Percentiles rank a stretch among this genome's conserved stretches.
Evolutionary conservation across 2,113 vertebrate species (phyloP).

Genomic region (Sporophila hypoxantha): DNA sequence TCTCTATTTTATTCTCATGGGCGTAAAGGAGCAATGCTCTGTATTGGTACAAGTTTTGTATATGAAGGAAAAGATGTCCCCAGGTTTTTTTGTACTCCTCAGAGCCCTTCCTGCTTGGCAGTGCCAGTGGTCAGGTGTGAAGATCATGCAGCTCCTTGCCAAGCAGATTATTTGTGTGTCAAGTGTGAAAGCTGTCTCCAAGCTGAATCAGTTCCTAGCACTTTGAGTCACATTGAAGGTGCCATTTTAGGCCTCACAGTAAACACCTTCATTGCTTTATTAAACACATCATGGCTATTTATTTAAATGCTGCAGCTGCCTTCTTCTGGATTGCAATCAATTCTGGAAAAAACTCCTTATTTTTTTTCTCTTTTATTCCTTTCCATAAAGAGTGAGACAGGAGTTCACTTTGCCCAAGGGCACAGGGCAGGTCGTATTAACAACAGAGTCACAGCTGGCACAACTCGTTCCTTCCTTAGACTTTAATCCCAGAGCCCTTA

Average conservation of each 20-base stretch:
- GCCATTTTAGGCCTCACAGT: slow-evolving; percentile 7
- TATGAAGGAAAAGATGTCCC: rapidly evolving
- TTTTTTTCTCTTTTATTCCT: neutral
- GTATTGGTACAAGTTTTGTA: rapidly evolving
- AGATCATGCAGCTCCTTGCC: neutral
- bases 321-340: neutral
- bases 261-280: neutral
- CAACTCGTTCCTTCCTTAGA: neutral
- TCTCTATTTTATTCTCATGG: rapidly evolving
- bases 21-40: rapidly evolving
- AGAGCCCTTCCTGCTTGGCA: neutral
- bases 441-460: neutral
- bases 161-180: neutral
- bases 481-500: neutral
- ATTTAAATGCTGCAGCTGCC: slow-evolving; percentile 3
- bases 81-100: neutral
- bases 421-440: neutral
- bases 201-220: neutral
- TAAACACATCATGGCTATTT: neutral
- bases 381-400: neutral
- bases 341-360: neutral
- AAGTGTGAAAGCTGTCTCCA: neutral
- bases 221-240: neutral
- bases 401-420: neutral
- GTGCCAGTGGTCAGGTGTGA: neutral